Evolutionary conservation across 2,888 invertebrate species (phyloP).

Genomic region (Trisateles emortualis): DNA sequence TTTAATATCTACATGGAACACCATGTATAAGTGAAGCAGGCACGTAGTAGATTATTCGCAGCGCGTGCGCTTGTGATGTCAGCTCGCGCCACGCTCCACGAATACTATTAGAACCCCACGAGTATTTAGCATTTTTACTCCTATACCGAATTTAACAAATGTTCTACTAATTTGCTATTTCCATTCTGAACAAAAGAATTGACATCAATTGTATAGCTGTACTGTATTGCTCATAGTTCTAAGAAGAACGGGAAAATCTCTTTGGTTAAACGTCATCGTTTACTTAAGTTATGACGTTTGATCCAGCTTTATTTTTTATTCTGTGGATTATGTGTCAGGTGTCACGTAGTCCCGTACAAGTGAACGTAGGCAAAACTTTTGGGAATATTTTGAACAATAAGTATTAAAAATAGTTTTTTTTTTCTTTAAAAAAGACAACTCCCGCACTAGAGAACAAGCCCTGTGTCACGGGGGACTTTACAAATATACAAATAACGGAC

Average conservation of each 20-base stretch:
- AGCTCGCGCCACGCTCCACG: slow-evolving; percentile 58
- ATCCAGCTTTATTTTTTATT: too few relatives aligned
- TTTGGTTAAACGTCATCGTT: too few relatives aligned
- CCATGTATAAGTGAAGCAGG: slow-evolving; percentile 22
- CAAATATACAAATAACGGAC: too few relatives aligned
- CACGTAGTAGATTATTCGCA: slow-evolving; percentile 66
- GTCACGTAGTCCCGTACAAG: too few relatives aligned
- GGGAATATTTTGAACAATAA: too few relatives aligned
- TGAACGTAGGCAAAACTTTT: too few relatives aligned
- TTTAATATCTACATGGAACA: background rate
- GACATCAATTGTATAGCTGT: slow-evolving; percentile 16
- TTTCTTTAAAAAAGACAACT: too few relatives aligned
- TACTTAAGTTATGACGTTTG: too few relatives aligned
- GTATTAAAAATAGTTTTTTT: too few relatives aligned
- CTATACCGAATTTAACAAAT: slow-evolving; percentile 17
- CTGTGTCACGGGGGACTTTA: too few relatives aligned
- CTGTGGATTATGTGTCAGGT: too few relatives aligned
- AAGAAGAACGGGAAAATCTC: slow-evolving; percentile 1
- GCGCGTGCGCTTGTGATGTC: slow-evolving; percentile 76
- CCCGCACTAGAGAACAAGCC: too few relatives aligned
- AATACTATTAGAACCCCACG: slow-evolving; percentile 62
- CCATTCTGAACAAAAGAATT: slow-evolving; percentile 28
- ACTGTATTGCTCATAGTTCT: slow-evolving; percentile 6
- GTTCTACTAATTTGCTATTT: slow-evolving; percentile 32
- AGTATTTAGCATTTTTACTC: slow-evolving; percentile 15